Evolutionary conservation across 2,113 vertebrate species (phyloP).

Genomic region (Centropus bengalensis): DNA sequence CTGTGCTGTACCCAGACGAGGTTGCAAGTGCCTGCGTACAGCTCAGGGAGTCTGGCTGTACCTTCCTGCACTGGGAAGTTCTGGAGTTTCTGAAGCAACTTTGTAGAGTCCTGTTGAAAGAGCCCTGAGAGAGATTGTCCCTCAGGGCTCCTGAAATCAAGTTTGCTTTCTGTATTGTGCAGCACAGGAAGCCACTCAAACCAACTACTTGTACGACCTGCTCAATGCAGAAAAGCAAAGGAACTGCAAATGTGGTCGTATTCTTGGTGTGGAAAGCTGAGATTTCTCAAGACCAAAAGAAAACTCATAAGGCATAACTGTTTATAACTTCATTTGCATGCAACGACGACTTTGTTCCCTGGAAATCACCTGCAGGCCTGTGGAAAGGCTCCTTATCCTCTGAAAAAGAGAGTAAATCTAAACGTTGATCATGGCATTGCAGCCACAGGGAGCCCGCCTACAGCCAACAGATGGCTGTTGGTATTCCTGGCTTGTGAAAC

Average conservation of each 20-base stretch:
- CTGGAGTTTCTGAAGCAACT: neutral
- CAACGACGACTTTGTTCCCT: neutral
- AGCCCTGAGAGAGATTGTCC: neutral
- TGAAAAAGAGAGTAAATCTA: neutral
- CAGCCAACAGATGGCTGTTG: neutral
- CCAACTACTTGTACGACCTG: neutral
- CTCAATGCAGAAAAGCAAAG: neutral
- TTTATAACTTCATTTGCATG: neutral
- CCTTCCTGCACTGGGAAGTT: neutral
- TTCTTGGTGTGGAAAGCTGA: neutral
- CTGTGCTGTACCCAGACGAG: rapidly evolving
- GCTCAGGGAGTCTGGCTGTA: neutral
- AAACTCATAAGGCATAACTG: neutral
- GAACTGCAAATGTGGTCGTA: neutral
- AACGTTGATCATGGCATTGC: neutral
- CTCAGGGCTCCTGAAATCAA: neutral
- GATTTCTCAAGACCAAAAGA: neutral
- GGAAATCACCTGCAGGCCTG: neutral
- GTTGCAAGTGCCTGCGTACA: neutral
- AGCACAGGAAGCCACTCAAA: neutral
- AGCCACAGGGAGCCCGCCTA: neutral
- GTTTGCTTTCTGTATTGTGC: neutral
- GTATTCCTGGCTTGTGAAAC: neutral
- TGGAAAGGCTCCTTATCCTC: neutral
- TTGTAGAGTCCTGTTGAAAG: neutral